Evolutionary conservation across 2,113 vertebrate genomes (phyloP), one percentile per base, ranked within the genome.

Genomic region (Carassius auratus): DNA sequence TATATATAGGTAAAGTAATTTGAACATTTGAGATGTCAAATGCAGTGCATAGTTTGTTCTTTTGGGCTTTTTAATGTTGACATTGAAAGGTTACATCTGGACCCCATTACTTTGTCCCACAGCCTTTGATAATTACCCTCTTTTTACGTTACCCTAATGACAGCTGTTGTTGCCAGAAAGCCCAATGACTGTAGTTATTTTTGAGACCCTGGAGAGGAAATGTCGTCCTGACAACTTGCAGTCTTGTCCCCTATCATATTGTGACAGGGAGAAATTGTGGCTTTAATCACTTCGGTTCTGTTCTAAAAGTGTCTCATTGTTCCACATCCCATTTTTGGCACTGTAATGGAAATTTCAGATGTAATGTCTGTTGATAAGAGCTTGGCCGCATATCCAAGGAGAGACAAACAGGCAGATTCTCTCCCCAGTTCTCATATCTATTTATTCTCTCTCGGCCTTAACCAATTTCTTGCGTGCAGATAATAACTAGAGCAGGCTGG

Each of bases 91-190:
- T 83, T 86, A 86, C 80, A 86, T 84, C 57, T 64, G 71, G 79
- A 71, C 71, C 76, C 48, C 57, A 78, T 71, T 76, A 57, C 79
- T 80, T 75, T 1, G 33, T 83, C 64, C 55, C 74, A 61, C 61
- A 62, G 74, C 61, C 26, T 74, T 59, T 84, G 76, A 36, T 84
- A 74, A 66, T 81, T 84, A 77, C 82, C 17, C 26, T 52, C 61
- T 84, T 64, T 85, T 88, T 86, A 84, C 42, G 48, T 78, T 48
- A 26, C 30, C 52, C 52, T 84, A 38, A 78, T 84, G 77, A 80
- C 42, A 73, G 66, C 73, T 76, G 69, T 15, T 45, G 26, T 86
- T 62, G 52, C 50, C 62, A 71, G 62, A 73, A 66, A 21, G 38
- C 30, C 77, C 68, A 36, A 85, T 84, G 77, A 84, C 52, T 66